Conservation (phyloP, 2,797 vertebrate species). For the Sardinella longiceps region DNA sequence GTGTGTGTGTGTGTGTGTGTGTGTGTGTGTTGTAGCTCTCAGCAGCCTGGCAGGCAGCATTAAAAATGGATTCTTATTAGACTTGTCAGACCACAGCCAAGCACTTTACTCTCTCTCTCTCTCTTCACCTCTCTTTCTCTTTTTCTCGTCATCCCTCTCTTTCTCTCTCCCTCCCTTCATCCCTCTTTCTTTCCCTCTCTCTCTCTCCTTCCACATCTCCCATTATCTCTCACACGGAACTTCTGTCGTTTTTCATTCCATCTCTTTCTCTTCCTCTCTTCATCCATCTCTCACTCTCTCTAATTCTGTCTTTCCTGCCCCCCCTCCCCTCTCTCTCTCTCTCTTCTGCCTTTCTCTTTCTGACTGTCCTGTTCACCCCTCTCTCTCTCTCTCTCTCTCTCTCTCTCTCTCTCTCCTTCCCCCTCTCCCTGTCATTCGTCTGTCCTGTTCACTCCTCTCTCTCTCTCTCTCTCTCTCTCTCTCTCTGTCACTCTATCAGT, state of each 20-base stretch:
- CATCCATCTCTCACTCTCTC: not conserved
- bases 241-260: not conserved
- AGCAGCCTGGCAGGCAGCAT: constrained; percentile 1
- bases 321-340: no score
- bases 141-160: no score
- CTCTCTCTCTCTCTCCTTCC: not conserved
- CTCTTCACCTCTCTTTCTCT: no score
- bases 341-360: no score
- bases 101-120: not conserved
- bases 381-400: not conserved
- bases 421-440: no score
- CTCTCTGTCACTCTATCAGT: no score
- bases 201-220: not conserved
- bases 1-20: constrained; percentile 40
- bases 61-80: constrained; percentile 20
- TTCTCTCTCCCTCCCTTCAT: not conserved
- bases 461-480: not conserved
- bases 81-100: constrained; percentile 11
- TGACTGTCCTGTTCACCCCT: no score
- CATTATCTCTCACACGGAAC: no score
- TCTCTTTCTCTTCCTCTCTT: not conserved
- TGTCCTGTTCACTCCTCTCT: not conserved
- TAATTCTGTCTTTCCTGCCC: no score
- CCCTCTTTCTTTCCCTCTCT: not conserved
- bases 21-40: not conserved